Percentiles rank a stretch among this genome's conserved stretches.
These are phyloP conservation scores for Limulus polyphemus DNA, from an alignment of 2,888 invertebrate genomes.

Conservation along the genomic window DNA sequence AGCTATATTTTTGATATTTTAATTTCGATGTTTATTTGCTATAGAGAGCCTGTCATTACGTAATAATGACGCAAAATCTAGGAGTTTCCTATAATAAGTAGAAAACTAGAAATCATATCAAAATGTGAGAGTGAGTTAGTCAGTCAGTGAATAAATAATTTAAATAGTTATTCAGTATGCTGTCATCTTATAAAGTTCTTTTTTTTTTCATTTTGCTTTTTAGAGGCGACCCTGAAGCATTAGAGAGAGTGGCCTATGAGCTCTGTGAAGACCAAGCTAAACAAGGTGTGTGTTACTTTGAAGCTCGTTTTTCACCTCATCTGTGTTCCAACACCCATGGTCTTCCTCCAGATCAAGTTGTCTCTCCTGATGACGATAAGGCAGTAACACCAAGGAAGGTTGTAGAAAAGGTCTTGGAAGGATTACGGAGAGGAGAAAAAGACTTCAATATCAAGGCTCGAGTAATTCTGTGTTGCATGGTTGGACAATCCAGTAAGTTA, in stretches of 20 bases:
- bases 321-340: conserved; percentile 31
- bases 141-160: no score
- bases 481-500: no score
- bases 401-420: conserved; percentile 38
- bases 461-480: conserved; percentile 41
- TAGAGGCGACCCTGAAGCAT: conserved; percentile 41
- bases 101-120: no score
- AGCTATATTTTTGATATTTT: no score
- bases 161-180: no score
- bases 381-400: conserved; percentile 35
- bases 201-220: no score
- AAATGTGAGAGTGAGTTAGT: no score
- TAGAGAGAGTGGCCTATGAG: conserved; percentile 45
- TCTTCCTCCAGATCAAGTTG: not conserved
- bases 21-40: no score
- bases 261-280: conserved; percentile 43
- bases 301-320: conserved; percentile 43
- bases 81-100: no score
- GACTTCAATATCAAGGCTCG: conserved; percentile 40
- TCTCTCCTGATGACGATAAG: conserved; percentile 24
- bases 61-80: no score
- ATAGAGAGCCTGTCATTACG: no score
- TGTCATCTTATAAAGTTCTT: no score
- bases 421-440: conserved; percentile 38
- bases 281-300: conserved; percentile 43